Percentiles rank a stretch among this genome's conserved stretches.
These are phyloP conservation scores for Hoplodrina blanda DNA, from an alignment of 2,888 invertebrate species.

Conservation along the genomic window DNA sequence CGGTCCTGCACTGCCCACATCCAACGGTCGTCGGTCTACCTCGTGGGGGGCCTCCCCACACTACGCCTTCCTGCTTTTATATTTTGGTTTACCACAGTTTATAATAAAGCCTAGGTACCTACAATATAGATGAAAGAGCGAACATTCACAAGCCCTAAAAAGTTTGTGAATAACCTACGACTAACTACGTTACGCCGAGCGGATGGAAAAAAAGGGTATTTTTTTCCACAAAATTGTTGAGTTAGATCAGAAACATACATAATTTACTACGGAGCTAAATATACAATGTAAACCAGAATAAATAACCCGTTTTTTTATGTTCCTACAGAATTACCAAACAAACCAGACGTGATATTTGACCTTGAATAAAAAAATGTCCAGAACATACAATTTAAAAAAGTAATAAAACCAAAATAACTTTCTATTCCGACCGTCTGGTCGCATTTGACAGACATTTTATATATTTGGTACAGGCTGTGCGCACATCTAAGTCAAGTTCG, in stretches of 20 bases:
- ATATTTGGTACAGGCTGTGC: neutral
- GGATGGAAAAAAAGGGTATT: conserved; percentile 9
- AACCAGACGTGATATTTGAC: conserved; percentile 1
- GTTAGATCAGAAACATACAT: conserved; percentile 7
- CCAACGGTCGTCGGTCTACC: too few relatives aligned
- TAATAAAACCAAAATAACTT: conserved; percentile 11
- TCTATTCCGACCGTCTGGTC: conserved; percentile 2
- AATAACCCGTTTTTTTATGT: conserved; percentile 2
- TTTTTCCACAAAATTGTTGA: neutral
- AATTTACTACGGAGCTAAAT: conserved; percentile 8
- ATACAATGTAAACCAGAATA: conserved; percentile 28
- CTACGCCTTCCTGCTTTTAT: neutral
- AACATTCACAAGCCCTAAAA: neutral
- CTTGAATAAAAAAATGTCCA: conserved; percentile 5
- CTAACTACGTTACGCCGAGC: neutral
- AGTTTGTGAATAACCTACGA: neutral
- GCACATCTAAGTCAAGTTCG: neutral
- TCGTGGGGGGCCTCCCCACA: too few relatives aligned
- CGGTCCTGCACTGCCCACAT: too few relatives aligned
- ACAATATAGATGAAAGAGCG: neutral
- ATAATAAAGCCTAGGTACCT: neutral
- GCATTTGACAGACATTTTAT: conserved; percentile 22
- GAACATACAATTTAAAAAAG: conserved; percentile 22
- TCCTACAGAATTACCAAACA: conserved; percentile 8
- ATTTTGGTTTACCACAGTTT: neutral